A percentile compares a stretch with the other conserved stretches of the same genome.
These are phyloP conservation scores for Andrena minutula DNA, from an alignment of 2,888 invertebrate genomes.

Conservation along the genomic window DNA sequence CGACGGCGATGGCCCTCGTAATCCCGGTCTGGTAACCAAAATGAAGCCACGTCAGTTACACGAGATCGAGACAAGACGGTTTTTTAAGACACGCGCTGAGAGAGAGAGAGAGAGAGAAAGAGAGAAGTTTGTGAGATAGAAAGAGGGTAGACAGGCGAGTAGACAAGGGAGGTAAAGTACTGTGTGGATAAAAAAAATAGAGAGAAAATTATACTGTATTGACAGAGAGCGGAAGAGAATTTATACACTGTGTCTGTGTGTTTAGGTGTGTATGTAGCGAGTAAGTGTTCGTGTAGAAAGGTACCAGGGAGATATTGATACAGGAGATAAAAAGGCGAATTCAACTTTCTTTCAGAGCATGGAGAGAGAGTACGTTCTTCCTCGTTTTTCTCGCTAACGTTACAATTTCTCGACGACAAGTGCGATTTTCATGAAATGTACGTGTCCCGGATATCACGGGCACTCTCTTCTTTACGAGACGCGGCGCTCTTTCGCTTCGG, in stretches of 20 bases:
- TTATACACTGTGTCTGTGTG: not conserved
- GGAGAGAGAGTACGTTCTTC: conserved; percentile 60
- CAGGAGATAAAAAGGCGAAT: conserved; percentile 8
- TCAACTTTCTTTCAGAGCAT: conserved; percentile 21
- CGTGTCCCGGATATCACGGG: conserved; percentile 17
- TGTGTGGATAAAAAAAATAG: conserved; percentile 16
- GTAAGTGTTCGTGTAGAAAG: conserved; percentile 3
- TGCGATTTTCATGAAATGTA: conserved; percentile 15
- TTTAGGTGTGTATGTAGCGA: no score
- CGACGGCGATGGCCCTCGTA: conserved; percentile 93
- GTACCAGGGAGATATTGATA: conserved; percentile 7
- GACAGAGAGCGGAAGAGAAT: conserved; percentile 17
- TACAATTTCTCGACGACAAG: conserved; percentile 23
- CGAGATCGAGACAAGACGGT: conserved; percentile 67
- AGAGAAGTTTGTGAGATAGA: conserved; percentile 46
- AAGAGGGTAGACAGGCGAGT: conserved; percentile 48
- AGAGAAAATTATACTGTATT: conserved; percentile 23
- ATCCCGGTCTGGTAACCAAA: conserved; percentile 88
- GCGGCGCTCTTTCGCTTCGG: not conserved
- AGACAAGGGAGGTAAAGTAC: conserved; percentile 45
- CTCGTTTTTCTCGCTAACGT: conserved; percentile 73
- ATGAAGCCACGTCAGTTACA: conserved; percentile 77
- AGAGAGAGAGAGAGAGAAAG: conserved; percentile 10
- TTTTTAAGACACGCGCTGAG: conserved; percentile 62
- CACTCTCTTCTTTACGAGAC: conserved; percentile 63